Percentiles rank a stretch among this genome's conserved stretches.
Evolutionary conservation across 2,113 vertebrate genomes (phyloP).

Genomic region (Neolamprologus cancellatus): DNA sequence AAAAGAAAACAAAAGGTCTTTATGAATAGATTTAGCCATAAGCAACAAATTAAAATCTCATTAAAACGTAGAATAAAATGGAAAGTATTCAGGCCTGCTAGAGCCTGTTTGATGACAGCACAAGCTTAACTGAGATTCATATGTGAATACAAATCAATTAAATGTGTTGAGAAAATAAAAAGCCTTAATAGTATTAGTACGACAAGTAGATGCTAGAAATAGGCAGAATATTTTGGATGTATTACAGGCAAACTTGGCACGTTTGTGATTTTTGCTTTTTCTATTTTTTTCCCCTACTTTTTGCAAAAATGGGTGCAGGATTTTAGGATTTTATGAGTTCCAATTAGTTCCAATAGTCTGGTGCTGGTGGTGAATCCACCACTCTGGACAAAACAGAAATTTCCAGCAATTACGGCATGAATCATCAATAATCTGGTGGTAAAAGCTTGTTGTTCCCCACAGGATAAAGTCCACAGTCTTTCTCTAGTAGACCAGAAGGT

Average conservation of each 20-base stretch:
- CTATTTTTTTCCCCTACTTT: fast-evolving
- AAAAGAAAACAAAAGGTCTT: neutral
- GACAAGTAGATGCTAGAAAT: neutral
- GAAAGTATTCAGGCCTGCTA: constrained; percentile 12
- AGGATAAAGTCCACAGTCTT: neutral
- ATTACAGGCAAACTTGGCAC: neutral
- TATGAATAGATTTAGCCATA: neutral
- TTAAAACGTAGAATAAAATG: neutral
- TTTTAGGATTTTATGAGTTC: neutral
- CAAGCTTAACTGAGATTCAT: neutral
- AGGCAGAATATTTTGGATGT: neutral
- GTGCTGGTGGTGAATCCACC: neutral
- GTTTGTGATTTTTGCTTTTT: neutral
- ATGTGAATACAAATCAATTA: neutral
- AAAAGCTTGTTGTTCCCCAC: neutral
- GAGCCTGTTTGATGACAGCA: constrained; percentile 10
- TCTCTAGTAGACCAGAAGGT: neutral
- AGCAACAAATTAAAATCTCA: neutral
- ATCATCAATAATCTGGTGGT: neutral
- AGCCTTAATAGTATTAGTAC: neutral
- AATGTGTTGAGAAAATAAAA: neutral
- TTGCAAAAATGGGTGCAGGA: fast-evolving
- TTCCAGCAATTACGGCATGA: neutral
- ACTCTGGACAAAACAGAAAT: neutral
- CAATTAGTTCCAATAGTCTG: neutral